Percentiles rank a stretch among this genome's conserved stretches.
Evolutionary conservation across 2,113 vertebrate species (phyloP).

Genomic region (Nothoprocta pentlandii): DNA sequence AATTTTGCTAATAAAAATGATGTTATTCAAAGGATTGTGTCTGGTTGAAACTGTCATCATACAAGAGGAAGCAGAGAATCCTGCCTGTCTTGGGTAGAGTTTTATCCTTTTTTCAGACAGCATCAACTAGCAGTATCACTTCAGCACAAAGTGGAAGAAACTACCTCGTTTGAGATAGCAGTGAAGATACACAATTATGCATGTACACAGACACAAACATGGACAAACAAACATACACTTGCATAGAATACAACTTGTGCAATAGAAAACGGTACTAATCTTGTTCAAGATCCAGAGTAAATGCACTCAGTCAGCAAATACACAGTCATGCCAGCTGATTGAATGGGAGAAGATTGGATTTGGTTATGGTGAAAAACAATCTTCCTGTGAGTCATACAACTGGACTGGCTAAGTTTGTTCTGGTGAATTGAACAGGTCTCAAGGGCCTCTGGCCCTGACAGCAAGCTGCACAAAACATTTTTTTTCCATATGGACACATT

Average conservation of each 20-base stretch:
- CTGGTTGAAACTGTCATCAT: neutral
- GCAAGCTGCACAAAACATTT: neutral
- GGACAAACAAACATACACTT: neutral
- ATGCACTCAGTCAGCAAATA: neutral
- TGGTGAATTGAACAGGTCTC: neutral
- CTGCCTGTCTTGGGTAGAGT: neutral
- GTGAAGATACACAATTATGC: neutral
- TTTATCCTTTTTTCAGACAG: neutral
- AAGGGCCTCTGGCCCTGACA: neutral
- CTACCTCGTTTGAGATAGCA: neutral
- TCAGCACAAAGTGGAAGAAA: neutral
- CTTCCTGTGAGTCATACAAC: neutral
- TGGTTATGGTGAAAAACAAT: neutral
- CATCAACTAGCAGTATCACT: neutral
- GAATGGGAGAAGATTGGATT: neutral
- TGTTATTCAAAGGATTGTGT: neutral
- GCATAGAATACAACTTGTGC: neutral
- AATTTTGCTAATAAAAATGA: neutral
- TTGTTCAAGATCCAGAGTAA: neutral
- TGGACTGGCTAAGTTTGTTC: neutral
- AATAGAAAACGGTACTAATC: neutral
- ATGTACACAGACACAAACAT: neutral
- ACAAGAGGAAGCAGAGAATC: neutral
- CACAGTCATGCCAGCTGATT: neutral
- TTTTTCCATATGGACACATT: neutral